phyloP scores from a whole-genome alignment of 2,797 vertebrate genomes.

The Alauda arvensis region DNA sequence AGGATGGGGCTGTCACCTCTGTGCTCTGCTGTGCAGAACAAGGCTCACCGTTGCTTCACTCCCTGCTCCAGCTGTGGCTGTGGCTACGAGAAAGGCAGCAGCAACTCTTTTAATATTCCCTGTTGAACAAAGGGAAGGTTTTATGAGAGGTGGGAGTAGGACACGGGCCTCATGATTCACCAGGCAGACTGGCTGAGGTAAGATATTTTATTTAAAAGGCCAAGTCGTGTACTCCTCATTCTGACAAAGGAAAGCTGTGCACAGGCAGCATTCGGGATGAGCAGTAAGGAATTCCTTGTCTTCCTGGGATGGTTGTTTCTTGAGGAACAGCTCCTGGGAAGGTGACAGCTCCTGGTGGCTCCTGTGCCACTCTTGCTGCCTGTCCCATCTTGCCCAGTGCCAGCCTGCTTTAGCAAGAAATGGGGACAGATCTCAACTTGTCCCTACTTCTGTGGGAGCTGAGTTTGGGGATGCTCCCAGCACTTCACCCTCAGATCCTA shows the following conservation, averaged over 20 bases:
- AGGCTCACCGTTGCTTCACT: not conserved
- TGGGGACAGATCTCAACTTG: not conserved
- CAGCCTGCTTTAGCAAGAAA: not conserved
- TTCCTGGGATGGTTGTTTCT: not conserved
- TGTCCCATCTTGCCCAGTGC: not conserved
- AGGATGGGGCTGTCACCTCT: not conserved
- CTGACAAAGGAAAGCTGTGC: not conserved
- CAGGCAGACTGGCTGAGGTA: not conserved
- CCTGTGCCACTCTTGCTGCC: not conserved
- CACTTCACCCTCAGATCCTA: not conserved
- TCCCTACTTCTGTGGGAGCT: not conserved
- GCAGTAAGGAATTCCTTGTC: not conserved
- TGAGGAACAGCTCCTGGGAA: not conserved
- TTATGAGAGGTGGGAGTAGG: not conserved
- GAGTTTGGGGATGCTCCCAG: not conserved
- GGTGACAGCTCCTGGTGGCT: not conserved
- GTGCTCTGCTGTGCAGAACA: not conserved
- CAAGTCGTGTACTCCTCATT: not conserved
- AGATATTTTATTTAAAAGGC: not conserved
- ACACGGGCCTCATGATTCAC: not conserved
- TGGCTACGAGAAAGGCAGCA: not conserved
- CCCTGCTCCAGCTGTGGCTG: not conserved
- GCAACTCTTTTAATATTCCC: not conserved
- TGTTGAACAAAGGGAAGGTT: not conserved
- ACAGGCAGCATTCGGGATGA: not conserved